These are phyloP conservation scores for Kryptopterus vitreolus DNA, from an alignment of 2,797 vertebrate species.

Conservation along the genomic window DNA sequence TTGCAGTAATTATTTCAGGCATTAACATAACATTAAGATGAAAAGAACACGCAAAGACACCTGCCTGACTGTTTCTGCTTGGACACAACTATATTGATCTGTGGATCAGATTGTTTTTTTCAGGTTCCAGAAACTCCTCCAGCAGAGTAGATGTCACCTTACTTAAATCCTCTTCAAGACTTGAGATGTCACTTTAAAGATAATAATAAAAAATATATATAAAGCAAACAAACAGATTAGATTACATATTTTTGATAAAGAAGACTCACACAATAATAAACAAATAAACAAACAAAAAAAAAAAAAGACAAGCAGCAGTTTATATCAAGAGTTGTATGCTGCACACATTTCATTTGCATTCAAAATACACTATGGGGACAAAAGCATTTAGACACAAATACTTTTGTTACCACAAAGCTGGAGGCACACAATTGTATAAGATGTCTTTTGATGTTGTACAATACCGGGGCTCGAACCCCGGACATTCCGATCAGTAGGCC, in stretches of 20 bases:
- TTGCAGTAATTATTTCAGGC: slow-evolving; percentile 39
- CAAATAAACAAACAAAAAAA: neutral
- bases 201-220: neutral
- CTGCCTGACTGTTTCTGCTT: neutral
- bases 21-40: slow-evolving; percentile 27
- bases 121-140: slow-evolving; percentile 87
- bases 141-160: slow-evolving; percentile 78
- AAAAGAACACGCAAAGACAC: slow-evolving; percentile 17
- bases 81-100: slow-evolving; percentile 69
- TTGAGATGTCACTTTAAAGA: slow-evolving; percentile 71
- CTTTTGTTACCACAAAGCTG: too few species aligned
- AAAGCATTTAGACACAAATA: too few species aligned
- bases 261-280: neutral
- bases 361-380: too few species aligned
- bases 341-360: too few species aligned
- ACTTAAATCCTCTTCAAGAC: slow-evolving; percentile 80
- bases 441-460: too few species aligned
- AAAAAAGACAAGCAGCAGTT: neutral
- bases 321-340: too few species aligned
- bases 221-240: too few species aligned
- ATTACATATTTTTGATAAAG: neutral
- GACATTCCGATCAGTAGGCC: too few species aligned
- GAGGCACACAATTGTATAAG: too few species aligned
- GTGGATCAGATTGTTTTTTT: slow-evolving; percentile 83
- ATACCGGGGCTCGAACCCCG: too few species aligned